Base-by-base conservation (phyloP, 2,113 vertebrate genomes). In the Isichthys henryi region DNA sequence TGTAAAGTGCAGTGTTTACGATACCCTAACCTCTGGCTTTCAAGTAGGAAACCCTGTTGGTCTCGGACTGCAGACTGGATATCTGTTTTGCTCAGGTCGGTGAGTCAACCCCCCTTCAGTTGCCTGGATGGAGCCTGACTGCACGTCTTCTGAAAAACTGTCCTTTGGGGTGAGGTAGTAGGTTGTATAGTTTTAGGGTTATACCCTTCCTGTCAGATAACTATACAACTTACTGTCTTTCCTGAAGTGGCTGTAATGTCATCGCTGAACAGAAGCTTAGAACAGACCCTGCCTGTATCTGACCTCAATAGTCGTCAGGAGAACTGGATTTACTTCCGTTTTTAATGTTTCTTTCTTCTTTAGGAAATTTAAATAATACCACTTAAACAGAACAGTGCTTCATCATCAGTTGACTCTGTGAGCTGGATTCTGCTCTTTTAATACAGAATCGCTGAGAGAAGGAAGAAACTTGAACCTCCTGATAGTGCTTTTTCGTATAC, bases 221-320 rank as follows among this genome's bases (percentile, higher is more conserved):
- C 98, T 99, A 99, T 99, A 99, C 98, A 99, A 99, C 96, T 97
- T 99, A 99, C 98, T 99, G 98, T 99, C 98, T 99, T 99, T 99
- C 98, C 98, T 98, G 97, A 97, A 98, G 97, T 96, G 98, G 95
- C 96, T 95, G 97, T 97, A 94, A 96, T 95, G 90, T 90, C 98
- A 46, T 91, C 98, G 89, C 58, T 93, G 94, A 94, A 95, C 87
- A 5, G 2, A 50, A 87, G 91, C 87, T 48, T 31, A 1, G 13
- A 35, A 43, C 5, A 58, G 2, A 43, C 52, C 52, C 13, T 58
- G 15, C 19, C 35, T 43, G 53, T 43, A 13, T 27, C 17, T 8
- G n/a, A 56, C 45, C 15, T 43, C 27, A 46, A 62, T 21, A 88
- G 31, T 19, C 9, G 4, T 53, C 50, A 53, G 2, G 13, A 53